These are phyloP conservation scores for Lamellibrachia luymesi DNA, from an alignment of 1,140 invertebrate genomes.

Conservation along the genomic window DNA sequence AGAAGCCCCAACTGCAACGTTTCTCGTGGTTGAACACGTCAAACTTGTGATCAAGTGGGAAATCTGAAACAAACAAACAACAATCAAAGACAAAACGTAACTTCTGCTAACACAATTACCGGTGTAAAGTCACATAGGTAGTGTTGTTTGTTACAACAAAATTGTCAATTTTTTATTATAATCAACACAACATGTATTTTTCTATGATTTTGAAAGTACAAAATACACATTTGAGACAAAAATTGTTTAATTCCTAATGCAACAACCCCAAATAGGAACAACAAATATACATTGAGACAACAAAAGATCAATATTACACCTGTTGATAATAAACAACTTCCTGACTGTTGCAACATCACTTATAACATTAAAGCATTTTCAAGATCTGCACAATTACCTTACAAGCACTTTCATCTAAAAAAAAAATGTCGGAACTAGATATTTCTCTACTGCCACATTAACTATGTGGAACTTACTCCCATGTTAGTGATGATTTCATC, in stretches of 20 bases:
- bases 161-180: background rate
- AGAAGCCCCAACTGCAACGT: slow-evolving; percentile 5
- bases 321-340: background rate
- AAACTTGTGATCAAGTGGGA: slow-evolving; percentile 4
- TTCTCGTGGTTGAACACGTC: slow-evolving; percentile 15
- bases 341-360: background rate
- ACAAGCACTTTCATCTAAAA: too few species aligned
- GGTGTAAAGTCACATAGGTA: background rate
- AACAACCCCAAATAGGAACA: background rate
- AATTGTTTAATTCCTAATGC: background rate
- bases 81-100: background rate
- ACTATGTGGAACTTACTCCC: background rate
- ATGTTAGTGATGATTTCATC: background rate
- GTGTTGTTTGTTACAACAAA: background rate
- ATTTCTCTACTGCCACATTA: too few species aligned
- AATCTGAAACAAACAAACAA: slow-evolving; percentile 12
- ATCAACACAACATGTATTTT: too few species aligned
- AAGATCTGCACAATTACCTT: too few species aligned
- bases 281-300: background rate
- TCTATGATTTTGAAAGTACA: too few species aligned
- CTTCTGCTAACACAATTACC: background rate
- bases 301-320: background rate
- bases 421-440: too few species aligned
- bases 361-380: too few species aligned
- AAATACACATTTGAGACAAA: too few species aligned